phyloP scores from a whole-genome alignment of 2,113 vertebrate species.

The Phainopepla nitens region DNA sequence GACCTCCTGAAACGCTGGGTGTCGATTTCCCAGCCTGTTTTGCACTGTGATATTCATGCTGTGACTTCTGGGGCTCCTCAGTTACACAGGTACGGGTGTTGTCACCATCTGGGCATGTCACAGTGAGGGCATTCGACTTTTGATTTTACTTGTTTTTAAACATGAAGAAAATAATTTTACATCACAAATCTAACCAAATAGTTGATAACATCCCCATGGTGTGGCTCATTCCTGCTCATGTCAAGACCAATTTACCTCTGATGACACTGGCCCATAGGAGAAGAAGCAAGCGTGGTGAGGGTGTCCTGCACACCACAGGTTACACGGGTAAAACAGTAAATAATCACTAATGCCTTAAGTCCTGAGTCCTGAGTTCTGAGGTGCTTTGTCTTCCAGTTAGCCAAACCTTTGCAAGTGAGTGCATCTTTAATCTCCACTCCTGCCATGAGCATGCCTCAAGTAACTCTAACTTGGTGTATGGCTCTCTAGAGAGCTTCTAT shows the following conservation, averaged over 20 bases:
- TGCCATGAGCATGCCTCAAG: not conserved
- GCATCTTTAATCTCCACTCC: not conserved
- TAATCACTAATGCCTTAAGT: not conserved
- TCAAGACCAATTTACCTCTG: not conserved
- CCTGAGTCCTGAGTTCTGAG: not conserved
- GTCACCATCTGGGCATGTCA: not conserved
- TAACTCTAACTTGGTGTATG: fast-evolving
- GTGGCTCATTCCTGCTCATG: not conserved
- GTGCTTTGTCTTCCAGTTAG: not conserved
- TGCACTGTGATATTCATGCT: not conserved
- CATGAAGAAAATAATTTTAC: not conserved
- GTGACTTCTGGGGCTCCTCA: not conserved
- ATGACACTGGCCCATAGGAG: not conserved
- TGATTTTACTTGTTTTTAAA: not conserved
- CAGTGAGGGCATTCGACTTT: fast-evolving
- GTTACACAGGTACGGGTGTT: not conserved
- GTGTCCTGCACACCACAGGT: not conserved
- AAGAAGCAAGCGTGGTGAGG: not conserved
- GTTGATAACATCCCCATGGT: not conserved
- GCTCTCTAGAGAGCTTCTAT: not conserved
- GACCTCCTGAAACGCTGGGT: not conserved
- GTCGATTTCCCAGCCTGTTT: not conserved
- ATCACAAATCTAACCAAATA: not conserved
- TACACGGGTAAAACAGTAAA: not conserved
- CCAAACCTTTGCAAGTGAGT: not conserved